Base-by-base conservation (phyloP, 1,140 invertebrate species). In the Elymnias hypermnestra region DNA sequence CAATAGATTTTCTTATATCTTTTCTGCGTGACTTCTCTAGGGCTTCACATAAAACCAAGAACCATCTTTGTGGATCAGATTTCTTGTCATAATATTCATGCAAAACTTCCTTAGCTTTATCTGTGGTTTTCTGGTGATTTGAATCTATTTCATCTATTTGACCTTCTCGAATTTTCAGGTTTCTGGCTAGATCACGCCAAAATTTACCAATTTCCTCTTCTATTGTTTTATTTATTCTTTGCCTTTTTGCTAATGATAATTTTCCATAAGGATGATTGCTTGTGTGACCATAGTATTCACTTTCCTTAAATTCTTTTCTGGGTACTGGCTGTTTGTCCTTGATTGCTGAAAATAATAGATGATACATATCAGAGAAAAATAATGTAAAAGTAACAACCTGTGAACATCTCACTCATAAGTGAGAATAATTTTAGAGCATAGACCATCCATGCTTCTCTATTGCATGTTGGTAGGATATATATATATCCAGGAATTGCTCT, bases 121-220 rank as follows among this genome's bases (percentile, higher is more conserved):
- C 44, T 19, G 13, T 7, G 3, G 59, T 9, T 25, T 22, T 47
- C 18, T 47, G 49, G 17, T 62, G 53, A 40, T 79, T 70, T 2
- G 22, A 51, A 43, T 89, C 75, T 41, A 89, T 84, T 10, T 76
- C 62, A 57, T 89, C 85, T 36, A 90, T 89, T 42, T 75, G 57
- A 46, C 53, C 59, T 83, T 90, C 89, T 44, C 65, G 72, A 5
- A 89, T 62, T 45, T 77, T 71, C 15, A 90, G 66, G 61, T 77
- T 68, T 78, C 89, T 83, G 6, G 77, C 87, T 9, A 90, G 66
- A 21, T 88, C 83, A 59, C 78, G 77, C 89, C 89, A 90, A 43
- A 69, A 71, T 37, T 59, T 75, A 10, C 89, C 89, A 41, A 90
- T 68, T 62, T 83, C 75, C 56, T 86, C 73, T 26, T 57, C 43